These are phyloP conservation scores for Conger conger DNA, from an alignment of 2,113 vertebrate genomes.

Conservation along the genomic window DNA sequence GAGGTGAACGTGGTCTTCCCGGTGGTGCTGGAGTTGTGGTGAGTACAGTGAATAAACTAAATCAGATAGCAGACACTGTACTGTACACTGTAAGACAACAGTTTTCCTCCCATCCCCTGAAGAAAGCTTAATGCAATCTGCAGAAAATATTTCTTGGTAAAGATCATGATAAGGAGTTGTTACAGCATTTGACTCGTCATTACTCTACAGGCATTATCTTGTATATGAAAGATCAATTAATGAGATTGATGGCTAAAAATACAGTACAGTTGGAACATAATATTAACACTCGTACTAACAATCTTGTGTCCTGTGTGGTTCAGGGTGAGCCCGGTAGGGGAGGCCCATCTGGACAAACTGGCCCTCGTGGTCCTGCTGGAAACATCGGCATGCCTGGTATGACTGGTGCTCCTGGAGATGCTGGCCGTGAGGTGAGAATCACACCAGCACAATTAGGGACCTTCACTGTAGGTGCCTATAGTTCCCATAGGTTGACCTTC, in stretches of 20 bases:
- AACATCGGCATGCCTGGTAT: slow-evolving; percentile 86
- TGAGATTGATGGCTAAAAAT: too few relatives aligned
- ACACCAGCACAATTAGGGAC: background rate
- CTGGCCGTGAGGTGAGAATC: slow-evolving; percentile 88
- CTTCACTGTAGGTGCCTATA: too few relatives aligned
- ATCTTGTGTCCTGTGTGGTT: slow-evolving; percentile 44
- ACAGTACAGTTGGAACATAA: too few relatives aligned
- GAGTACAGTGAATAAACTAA: slow-evolving; percentile 57
- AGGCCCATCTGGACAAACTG: slow-evolving; percentile 81
- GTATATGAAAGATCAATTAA: background rate
- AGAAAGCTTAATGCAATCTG: background rate
- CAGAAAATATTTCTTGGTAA: background rate
- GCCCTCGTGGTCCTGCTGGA: slow-evolving; percentile 85
- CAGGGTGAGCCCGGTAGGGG: slow-evolving; percentile 90
- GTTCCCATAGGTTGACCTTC: background rate
- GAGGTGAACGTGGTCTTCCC: slow-evolving; percentile 91
- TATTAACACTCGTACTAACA: background rate
- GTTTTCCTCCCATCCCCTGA: background rate
- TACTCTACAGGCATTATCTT: background rate
- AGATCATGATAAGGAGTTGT: background rate
- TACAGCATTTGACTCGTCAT: background rate
- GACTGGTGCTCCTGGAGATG: slow-evolving; percentile 91
- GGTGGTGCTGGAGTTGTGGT: slow-evolving; percentile 79
- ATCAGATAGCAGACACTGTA: background rate
- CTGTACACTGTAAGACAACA: too few relatives aligned